phyloP scores from a whole-genome alignment of 1,140 invertebrate genomes.

The Hyposmocoma kahamanoa region DNA sequence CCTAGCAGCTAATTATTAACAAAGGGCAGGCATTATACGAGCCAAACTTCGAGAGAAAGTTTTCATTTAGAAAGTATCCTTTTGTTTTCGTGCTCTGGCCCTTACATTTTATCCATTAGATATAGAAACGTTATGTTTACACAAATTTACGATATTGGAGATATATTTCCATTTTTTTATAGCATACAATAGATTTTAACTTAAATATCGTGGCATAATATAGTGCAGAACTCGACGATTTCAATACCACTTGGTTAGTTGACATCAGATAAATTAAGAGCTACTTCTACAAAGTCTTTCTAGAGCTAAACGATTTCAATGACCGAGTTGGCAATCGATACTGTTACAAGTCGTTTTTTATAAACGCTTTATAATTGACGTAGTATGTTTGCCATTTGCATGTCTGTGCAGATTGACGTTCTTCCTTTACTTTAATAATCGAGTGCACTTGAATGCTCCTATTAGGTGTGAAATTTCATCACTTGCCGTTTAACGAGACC shows the following conservation, averaged over 20 bases:
- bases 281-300: conserved; percentile 14
- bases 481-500: no score
- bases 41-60: conserved; percentile 48
- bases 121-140: conserved; percentile 16
- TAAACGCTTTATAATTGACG: conserved; percentile 41
- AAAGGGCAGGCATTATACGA: conserved; percentile 36
- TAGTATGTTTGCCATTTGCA: conserved; percentile 38
- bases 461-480: no score
- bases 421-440: conserved; percentile 35
- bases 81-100: conserved; percentile 37
- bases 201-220: no score
- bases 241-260: no score
- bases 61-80: conserved; percentile 48
- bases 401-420: conserved; percentile 37
- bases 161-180: no score
- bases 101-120: conserved; percentile 21
- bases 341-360: conserved; percentile 26
- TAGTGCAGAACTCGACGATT: no score
- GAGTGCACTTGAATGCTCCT: conserved; percentile 24
- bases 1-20: conserved; percentile 21
- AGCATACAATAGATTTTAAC: no score
- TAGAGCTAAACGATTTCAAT: conserved; percentile 36
- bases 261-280: no score
- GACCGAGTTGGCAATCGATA: conserved; percentile 42
- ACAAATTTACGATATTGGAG: no score